Evolutionary conservation across 2,888 invertebrate species (phyloP), one percentile per base, ranked within the genome.

Genomic region (Drosophila subquinaria): DNA sequence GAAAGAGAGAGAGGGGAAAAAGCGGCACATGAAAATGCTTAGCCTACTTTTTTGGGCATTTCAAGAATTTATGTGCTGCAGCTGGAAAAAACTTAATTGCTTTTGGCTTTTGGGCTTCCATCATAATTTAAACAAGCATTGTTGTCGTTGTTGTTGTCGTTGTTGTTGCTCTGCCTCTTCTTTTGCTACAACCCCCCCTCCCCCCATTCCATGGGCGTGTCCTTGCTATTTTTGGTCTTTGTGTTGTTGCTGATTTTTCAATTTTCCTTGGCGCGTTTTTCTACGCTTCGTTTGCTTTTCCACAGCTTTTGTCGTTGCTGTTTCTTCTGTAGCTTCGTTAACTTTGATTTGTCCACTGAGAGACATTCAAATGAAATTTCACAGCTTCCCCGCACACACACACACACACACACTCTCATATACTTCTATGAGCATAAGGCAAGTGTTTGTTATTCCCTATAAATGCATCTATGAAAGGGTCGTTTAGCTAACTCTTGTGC

Each of bases 271-370:
- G 15, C 47, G 71, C 57, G 73, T 47, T 68, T 73, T 68, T 61
- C 35, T 17, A 30, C 57, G 79, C 63, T 60, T 55, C 50, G 47
- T 48, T 48, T 48, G 27, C 27, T 36, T 47, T 61, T 15, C 10
- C 53, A 53, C 42, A 4, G 23, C 23, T 23, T 23, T 20, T 61
- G 53, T 13, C 11, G 36, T 20, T 15, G 35, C 35, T 43, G 40
- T n/a, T 45, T 36, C 15, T 15, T 51, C 56, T 40, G 68, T 9
- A 55, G 73, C 79, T 73, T 69, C 75, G 89, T 84, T 84, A 84
- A 71, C 82, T 89, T 84, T 89, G 89, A 84, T 89, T 89, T 84
- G 89, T 84, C 84, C 88, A 84, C 82, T 71, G 89, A 89, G 84
- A 78, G 73, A 78, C 82, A 89, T 84, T 89, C 81, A 83, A 87